These are phyloP conservation scores for Grantiella picta DNA, from an alignment of 2,113 vertebrate species.

Conservation along the genomic window DNA sequence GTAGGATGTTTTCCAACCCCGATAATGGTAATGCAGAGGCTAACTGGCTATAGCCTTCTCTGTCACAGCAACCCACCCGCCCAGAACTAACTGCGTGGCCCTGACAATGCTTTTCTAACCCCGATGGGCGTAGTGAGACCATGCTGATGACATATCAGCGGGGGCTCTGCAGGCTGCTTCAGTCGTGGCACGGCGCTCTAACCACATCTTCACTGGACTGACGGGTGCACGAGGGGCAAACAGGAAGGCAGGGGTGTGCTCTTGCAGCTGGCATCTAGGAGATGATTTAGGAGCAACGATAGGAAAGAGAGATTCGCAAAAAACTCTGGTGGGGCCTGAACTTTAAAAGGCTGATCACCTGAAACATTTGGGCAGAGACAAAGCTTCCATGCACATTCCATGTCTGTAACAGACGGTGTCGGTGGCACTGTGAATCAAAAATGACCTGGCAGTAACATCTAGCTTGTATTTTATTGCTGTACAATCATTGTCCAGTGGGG, in stretches of 20 bases:
- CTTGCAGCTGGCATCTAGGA: neutral
- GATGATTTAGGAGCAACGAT: fast-evolving
- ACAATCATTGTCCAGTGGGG: conserved; percentile 30
- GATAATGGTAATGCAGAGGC: conserved; percentile 94
- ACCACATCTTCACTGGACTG: conserved; percentile 36
- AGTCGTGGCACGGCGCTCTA: neutral
- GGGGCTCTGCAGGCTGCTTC: conserved; percentile 5
- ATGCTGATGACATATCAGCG: neutral
- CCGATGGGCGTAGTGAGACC: neutral
- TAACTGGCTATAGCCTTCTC: conserved; percentile 77
- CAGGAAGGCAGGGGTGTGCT: neutral
- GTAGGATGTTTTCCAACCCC: conserved; percentile 97
- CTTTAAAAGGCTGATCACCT: neutral
- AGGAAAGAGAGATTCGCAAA: neutral
- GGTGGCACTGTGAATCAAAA: neutral
- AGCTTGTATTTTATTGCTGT: neutral
- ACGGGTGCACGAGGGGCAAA: neutral
- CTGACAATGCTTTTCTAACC: conserved; percentile 31
- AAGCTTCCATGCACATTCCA: fast-evolving
- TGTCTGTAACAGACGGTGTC: neutral
- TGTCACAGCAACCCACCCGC: neutral
- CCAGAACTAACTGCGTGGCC: conserved; percentile 41
- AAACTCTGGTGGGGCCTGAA: neutral
- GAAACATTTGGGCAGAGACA: neutral
- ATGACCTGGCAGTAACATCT: neutral